phyloP scores from a whole-genome alignment of 2,888 invertebrate species.

The Ligdia adustata region DNA sequence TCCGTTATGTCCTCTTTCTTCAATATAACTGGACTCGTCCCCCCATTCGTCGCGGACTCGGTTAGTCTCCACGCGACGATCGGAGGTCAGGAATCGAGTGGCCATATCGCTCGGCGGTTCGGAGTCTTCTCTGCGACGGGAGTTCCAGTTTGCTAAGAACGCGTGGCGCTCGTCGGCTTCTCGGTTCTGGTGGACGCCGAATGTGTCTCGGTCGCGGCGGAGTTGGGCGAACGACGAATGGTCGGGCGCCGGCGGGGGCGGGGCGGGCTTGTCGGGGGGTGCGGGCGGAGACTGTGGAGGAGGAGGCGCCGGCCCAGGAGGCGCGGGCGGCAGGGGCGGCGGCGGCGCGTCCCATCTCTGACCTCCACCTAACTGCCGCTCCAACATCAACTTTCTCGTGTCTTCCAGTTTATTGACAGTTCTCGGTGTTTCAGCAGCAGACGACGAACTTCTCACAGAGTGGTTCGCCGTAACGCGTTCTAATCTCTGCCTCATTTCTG shows the following conservation, averaged over 20 bases:
- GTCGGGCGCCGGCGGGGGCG: conserved; percentile 81
- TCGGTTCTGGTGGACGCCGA: conserved; percentile 88
- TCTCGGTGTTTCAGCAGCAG: conserved; percentile 87
- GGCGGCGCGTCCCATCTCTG: conserved; percentile 86
- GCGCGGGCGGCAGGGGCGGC: conserved; percentile 87
- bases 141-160: conserved; percentile 80
- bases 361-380: conserved; percentile 91
- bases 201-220: conserved; percentile 88
- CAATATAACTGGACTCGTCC: conserved; percentile 71
- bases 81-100: conserved; percentile 70
- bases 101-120: conserved; percentile 73
- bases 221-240: conserved; percentile 86
- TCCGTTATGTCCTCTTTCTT: conserved; percentile 59
- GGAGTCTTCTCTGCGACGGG: conserved; percentile 68
- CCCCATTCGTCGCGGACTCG: conserved; percentile 71
- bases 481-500: conserved; percentile 95
- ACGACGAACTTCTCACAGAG: conserved; percentile 91
- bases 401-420: conserved; percentile 93
- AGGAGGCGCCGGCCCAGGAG: conserved; percentile 84
- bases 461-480: conserved; percentile 96
- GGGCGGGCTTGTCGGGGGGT: conserved; percentile 85
- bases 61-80: conserved; percentile 58
- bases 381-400: conserved; percentile 92
- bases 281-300: conserved; percentile 86
- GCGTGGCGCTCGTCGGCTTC: conserved; percentile 82